phyloP scores from a whole-genome alignment of 2,888 invertebrate species.

The Stictocephala bisonia region DNA sequence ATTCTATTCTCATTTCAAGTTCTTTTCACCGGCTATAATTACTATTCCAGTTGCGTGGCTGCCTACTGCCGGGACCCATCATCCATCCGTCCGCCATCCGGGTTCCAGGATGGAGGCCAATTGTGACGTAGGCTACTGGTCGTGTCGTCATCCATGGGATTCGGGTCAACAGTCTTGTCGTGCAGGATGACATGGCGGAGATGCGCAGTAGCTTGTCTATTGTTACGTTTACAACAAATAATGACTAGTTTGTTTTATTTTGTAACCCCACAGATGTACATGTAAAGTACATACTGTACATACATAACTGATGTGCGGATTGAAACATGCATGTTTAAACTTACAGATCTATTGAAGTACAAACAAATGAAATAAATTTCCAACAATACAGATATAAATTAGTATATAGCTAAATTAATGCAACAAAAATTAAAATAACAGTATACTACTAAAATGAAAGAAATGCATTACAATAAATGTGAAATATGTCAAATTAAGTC shows the following conservation, averaged over 20 bases:
- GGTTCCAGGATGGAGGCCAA: constrained; percentile 5
- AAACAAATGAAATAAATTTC: too few relatives aligned
- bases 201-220: background rate
- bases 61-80: constrained; percentile 17
- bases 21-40: constrained; percentile 28
- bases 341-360: too few relatives aligned
- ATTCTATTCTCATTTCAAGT: constrained; percentile 36
- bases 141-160: background rate
- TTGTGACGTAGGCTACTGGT: constrained; percentile 6
- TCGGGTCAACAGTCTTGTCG: background rate
- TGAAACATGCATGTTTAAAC: too few relatives aligned
- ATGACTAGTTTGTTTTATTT: background rate
- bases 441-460: too few relatives aligned
- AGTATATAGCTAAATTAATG: too few relatives aligned
- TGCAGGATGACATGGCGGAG: background rate
- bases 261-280: too few relatives aligned
- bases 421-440: too few relatives aligned
- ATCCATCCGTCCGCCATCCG: constrained; percentile 6
- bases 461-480: too few relatives aligned
- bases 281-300: too few relatives aligned
- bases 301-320: too few relatives aligned
- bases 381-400: too few relatives aligned
- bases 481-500: too few relatives aligned
- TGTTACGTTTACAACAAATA: background rate
- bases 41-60: constrained; percentile 23